Base-by-base conservation (phyloP, 2,888 invertebrate species). In the Melinaea marsaeus region DNA sequence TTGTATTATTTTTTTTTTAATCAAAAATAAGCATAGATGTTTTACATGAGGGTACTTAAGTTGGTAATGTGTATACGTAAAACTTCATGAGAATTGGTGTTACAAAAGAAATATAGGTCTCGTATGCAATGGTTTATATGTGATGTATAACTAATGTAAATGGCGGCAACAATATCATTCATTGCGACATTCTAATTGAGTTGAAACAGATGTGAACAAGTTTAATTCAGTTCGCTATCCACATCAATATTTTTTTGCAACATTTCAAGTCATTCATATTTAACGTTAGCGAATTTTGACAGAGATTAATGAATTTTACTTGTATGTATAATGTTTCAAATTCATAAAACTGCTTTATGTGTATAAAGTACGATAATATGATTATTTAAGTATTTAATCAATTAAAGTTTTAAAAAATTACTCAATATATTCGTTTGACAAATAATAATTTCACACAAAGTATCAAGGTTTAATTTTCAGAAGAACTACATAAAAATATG, bases 21-120 rank as follows among this genome's bases (percentile, higher is more conserved):
- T 22, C 22, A 22, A 22, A 22, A 22, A 22, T 22, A 22, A 22
- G 22, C 22, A 22, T 22, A 22, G 22, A 22, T 22, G 61, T 60
- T 62, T 46, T 60, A 32, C 33, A 56, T 58, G 55, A 65, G 62
- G 58, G 57, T 22, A 11, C 35, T 45, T 55, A 45, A 13, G 58
- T 55, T 34, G 35, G 55, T 37, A 46, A 55, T 55, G 45, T 46
- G 57, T 42, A 42, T 5, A 11, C 11, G 35, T 22, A 33, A 35
- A 59, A 35, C 35, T 37, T 13, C 3, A 42, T 56, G 22, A 56
- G 22, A n/a, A 35, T 32, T 55, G 32, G n/a, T 51, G 7, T 42
- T 9, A 42, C 42, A 42, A 42, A 42, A 9, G 0, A 9, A 5
- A 42, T 42, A 42, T 11, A 37, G 4, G 37, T 37, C 4, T 37